Percentiles rank a stretch among this genome's conserved stretches.
phyloP scores from a whole-genome alignment of 2,888 invertebrate genomes.

The Metopia argyrocephala region DNA sequence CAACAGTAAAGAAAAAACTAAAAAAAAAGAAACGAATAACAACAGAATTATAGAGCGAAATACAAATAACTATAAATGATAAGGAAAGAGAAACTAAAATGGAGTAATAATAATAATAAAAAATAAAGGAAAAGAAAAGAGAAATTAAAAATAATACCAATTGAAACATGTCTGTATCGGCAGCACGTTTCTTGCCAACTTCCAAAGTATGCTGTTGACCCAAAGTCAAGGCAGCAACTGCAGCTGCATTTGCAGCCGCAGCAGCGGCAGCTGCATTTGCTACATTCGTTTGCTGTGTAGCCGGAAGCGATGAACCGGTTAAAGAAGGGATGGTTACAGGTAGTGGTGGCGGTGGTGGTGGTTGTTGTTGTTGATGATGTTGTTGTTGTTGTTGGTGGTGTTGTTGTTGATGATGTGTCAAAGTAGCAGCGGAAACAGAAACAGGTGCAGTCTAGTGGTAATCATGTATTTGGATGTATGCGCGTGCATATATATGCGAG shows the following conservation, averaged over 20 bases:
- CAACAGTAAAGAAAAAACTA: neutral
- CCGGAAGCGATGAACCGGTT: conserved; percentile 68
- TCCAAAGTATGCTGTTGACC: conserved; percentile 82
- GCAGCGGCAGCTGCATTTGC: conserved; percentile 76
- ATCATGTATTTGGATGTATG: conserved; percentile 57
- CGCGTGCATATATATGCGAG: conserved; percentile 7
- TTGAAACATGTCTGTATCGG: conserved; percentile 91
- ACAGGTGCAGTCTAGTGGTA: conserved; percentile 74
- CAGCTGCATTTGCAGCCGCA: conserved; percentile 82
- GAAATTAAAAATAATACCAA: conserved; percentile 86
- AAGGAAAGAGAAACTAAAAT: conserved; percentile 8
- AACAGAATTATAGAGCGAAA: neutral
- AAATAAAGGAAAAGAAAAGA: conserved; percentile 42
- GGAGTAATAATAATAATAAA: conserved; percentile 51
- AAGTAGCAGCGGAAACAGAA: conserved; percentile 74
- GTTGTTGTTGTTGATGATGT: conserved; percentile 69
- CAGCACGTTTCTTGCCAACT: conserved; percentile 97
- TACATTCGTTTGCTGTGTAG: conserved; percentile 80
- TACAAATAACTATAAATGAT: neutral
- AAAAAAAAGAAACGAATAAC: conserved; percentile 19
- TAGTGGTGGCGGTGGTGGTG: conserved; percentile 74
- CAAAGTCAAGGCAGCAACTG: conserved; percentile 70
- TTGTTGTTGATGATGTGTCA: conserved; percentile 77
- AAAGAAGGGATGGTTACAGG: conserved; percentile 79
- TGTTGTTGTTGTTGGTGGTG: conserved; percentile 68